These are phyloP conservation scores for Rotaria macrura DNA, from an alignment of 2,888 invertebrate species.

Conservation along the genomic window DNA sequence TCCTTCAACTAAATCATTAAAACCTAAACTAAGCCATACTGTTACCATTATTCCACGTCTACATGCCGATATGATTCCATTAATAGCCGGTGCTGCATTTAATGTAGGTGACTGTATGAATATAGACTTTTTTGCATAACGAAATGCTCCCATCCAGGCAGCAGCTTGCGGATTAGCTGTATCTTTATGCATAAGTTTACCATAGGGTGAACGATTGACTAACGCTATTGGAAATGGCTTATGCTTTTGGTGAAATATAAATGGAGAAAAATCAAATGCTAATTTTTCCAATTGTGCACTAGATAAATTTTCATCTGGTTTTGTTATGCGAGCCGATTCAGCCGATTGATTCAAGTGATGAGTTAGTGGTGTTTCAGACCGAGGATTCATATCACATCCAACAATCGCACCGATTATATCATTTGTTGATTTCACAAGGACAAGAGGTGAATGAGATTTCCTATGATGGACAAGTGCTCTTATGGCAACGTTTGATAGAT, in stretches of 20 bases:
- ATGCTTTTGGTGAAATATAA: background rate
- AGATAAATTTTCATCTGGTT: background rate
- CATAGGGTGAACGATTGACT: constrained; percentile 17
- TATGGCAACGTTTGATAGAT: background rate
- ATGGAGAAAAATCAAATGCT: background rate
- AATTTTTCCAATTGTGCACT: background rate
- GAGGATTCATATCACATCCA: background rate
- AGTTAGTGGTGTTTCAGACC: background rate
- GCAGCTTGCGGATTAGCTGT: background rate
- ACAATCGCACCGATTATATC: background rate
- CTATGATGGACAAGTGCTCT: background rate
- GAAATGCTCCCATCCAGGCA: constrained; percentile 3
- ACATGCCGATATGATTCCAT: background rate
- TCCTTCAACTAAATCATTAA: background rate
- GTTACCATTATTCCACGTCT: background rate
- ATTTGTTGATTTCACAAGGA: background rate
- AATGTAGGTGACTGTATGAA: constrained; percentile 18
- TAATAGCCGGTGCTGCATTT: constrained; percentile 6
- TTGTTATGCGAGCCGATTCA: background rate
- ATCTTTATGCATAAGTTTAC: background rate
- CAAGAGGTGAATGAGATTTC: background rate
- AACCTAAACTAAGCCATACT: constrained; percentile 11
- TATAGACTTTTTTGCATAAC: background rate
- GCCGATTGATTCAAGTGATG: background rate
- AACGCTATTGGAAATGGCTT: constrained; percentile 2